phyloP scores from a whole-genome alignment of 1,140 invertebrate genomes.

The Lanistes nyassanus region DNA sequence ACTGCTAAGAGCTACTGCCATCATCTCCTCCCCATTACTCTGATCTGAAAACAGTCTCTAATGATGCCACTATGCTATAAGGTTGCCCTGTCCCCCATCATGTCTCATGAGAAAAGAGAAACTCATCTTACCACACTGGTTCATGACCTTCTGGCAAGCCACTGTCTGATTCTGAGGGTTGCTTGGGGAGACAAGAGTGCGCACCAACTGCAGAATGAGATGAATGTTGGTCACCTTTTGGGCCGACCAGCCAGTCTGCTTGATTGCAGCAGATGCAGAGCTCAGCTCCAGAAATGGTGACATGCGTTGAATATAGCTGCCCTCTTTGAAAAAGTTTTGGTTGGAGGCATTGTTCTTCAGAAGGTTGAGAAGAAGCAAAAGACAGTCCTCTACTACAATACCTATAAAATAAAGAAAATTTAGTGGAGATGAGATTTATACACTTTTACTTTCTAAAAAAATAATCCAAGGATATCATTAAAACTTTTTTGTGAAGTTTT shows the following conservation, averaged over 20 bases:
- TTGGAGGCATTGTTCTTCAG: constrained; percentile 96
- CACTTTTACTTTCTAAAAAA: too few relatives aligned
- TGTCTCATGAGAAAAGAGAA: too few relatives aligned
- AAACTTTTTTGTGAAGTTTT: too few relatives aligned
- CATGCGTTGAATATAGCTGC: constrained; percentile 88
- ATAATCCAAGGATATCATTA: too few relatives aligned
- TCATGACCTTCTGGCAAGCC: constrained; percentile 90
- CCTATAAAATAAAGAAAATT: constrained; percentile 63
- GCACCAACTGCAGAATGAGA: constrained; percentile 84
- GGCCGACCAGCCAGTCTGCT: constrained; percentile 84
- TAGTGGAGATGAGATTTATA: too few relatives aligned
- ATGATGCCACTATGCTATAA: too few relatives aligned
- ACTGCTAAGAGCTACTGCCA: too few relatives aligned
- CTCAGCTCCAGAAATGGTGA: constrained; percentile 84
- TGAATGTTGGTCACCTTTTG: constrained; percentile 96
- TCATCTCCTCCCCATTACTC: too few relatives aligned
- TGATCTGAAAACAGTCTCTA: too few relatives aligned
- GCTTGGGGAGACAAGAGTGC: constrained; percentile 88
- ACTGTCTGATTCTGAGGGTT: constrained; percentile 80
- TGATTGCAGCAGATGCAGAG: constrained; percentile 65
- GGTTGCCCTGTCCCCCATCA: too few relatives aligned
- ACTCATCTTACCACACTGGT: constrained; percentile 75
- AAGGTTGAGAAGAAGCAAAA: constrained; percentile 93
- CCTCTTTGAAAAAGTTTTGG: constrained; percentile 99
- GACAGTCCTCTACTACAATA: constrained; percentile 98